Conservation (phyloP, 2,888 invertebrate genomes). For the Ornithoptera alexandrae region DNA sequence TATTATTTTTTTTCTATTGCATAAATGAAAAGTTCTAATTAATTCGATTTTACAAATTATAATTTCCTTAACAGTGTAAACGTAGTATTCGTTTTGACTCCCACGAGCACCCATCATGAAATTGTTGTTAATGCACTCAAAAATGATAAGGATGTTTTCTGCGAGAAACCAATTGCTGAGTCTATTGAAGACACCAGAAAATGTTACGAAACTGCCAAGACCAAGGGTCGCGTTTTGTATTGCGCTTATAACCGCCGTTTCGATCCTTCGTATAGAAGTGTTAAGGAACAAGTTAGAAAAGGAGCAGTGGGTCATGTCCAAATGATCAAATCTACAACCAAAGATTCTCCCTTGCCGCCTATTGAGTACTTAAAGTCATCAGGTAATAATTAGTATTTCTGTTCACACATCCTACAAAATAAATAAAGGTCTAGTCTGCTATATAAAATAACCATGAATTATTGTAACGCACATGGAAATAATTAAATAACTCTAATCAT, state of each 20-base stretch:
- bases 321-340: constrained; percentile 81
- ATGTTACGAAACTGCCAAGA: constrained; percentile 80
- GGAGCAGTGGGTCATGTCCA: constrained; percentile 83
- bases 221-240: constrained; percentile 76
- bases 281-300: constrained; percentile 71
- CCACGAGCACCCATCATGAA: constrained; percentile 80
- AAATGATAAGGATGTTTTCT: constrained; percentile 82
- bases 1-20: no score
- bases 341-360: constrained; percentile 83
- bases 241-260: constrained; percentile 85
- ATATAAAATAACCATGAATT: neutral
- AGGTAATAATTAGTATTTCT: constrained; percentile 52
- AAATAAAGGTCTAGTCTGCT: neutral
- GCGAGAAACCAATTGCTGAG: constrained; percentile 85
- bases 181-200: constrained; percentile 71
- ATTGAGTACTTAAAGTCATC: constrained; percentile 81
- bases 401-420: neutral
- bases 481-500: neutral
- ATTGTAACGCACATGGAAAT: neutral
- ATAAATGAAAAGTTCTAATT: no score
- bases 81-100: constrained; percentile 79
- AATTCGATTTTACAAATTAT: neutral
- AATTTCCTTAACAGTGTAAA: constrained; percentile 55
- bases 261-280: constrained; percentile 79
- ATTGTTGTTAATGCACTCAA: constrained; percentile 76